These are phyloP conservation scores for Drosophila sucinea DNA, from an alignment of 1,140 invertebrate genomes.

Conservation along the genomic window DNA sequence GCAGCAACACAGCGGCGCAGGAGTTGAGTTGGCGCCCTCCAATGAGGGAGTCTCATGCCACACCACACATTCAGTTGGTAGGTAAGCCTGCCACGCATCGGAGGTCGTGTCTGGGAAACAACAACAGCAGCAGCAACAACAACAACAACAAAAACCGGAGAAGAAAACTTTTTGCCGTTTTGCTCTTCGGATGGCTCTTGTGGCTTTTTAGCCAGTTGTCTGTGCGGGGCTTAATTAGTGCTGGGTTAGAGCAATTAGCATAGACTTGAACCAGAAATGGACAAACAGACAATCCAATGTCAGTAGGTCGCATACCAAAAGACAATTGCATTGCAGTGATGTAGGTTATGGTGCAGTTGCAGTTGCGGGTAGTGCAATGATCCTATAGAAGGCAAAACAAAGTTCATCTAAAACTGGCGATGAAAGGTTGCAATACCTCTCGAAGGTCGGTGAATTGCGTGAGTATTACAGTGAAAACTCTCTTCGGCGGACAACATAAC, in stretches of 20 bases:
- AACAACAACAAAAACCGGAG: neutral
- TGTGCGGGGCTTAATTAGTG: constrained; percentile 47
- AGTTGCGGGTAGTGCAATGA: too few relatives aligned
- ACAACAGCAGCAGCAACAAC: too few relatives aligned
- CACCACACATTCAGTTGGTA: constrained; percentile 31
- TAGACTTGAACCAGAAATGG: constrained; percentile 40
- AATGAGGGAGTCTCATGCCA: constrained; percentile 36
- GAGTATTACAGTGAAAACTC: too few relatives aligned
- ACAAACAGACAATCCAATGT: neutral
- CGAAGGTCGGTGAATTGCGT: too few relatives aligned
- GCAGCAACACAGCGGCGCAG: constrained; percentile 36
- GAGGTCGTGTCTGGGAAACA: constrained; percentile 4
- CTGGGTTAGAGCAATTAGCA: constrained; percentile 46
- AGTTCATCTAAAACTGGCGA: too few relatives aligned
- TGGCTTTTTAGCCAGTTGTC: constrained; percentile 19
- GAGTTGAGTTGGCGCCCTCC: constrained; percentile 29
- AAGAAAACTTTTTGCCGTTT: constrained; percentile 2
- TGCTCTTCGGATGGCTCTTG: constrained; percentile 1
- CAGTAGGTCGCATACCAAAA: constrained; percentile 1
- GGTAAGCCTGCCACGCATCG: constrained; percentile 72
- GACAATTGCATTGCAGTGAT: neutral
- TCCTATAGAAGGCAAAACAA: too few relatives aligned
- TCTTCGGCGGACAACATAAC: too few relatives aligned
- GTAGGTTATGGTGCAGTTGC: neutral
- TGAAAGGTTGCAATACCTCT: too few relatives aligned